phyloP scores from a whole-genome alignment of 2,888 invertebrate genomes.

The Hybos culiciformis region DNA sequence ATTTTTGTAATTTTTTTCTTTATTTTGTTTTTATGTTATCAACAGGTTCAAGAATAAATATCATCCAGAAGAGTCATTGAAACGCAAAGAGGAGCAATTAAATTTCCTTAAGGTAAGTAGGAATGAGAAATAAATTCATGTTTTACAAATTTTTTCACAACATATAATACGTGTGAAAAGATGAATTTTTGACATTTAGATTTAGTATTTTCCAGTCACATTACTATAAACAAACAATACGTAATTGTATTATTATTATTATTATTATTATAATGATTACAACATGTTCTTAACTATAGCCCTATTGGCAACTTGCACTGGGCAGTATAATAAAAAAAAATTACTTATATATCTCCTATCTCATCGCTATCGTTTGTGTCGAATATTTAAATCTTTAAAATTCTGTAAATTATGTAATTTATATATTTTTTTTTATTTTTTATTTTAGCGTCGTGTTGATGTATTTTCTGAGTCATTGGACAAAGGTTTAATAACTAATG shows the following conservation, averaged over 20 bases:
- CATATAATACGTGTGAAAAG: too few species aligned
- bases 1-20: conserved; percentile 4
- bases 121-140: too few species aligned
- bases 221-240: too few species aligned
- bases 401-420: conserved; percentile 4
- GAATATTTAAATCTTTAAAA: conserved; percentile 7
- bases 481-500: conserved; percentile 55
- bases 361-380: not conserved
- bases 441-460: conserved; percentile 62
- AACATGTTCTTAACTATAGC: too few species aligned
- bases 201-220: too few species aligned
- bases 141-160: too few species aligned
- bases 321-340: not conserved
- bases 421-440: conserved; percentile 9
- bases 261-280: too few species aligned
- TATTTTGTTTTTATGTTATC: conserved; percentile 21
- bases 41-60: conserved; percentile 97
- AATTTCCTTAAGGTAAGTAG: conserved; percentile 57
- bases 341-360: too few species aligned
- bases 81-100: conserved; percentile 75
- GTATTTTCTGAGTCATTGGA: conserved; percentile 79
- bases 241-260: too few species aligned
- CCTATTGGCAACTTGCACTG: not conserved
- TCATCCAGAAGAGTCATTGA: conserved; percentile 91
- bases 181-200: too few species aligned